Conservation (phyloP, 2,113 vertebrate species). For the Gallinago paraguaiae region DNA sequence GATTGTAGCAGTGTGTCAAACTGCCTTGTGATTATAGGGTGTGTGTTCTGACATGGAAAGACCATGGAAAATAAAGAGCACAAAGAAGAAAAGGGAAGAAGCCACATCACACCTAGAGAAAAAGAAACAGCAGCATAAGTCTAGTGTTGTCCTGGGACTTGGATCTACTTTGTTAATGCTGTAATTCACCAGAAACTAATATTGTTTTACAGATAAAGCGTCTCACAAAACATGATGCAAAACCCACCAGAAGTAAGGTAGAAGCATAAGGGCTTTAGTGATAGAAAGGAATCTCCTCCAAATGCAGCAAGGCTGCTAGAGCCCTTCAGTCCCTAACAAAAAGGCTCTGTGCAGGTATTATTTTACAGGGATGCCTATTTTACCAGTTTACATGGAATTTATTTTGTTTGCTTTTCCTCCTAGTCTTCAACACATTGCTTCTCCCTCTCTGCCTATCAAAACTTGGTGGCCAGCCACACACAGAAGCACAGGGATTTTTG, state of each 20-base stretch:
- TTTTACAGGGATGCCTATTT: not conserved
- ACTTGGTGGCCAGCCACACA: not conserved
- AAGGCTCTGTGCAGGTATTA: not conserved
- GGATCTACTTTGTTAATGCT: not conserved
- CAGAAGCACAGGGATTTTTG: not conserved
- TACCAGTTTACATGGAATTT: not conserved
- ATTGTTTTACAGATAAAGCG: no score
- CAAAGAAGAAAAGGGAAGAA: not conserved
- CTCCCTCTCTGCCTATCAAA: not conserved
- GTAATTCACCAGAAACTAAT: not conserved
- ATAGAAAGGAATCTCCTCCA: not conserved
- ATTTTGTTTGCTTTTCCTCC: not conserved
- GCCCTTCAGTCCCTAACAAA: not conserved
- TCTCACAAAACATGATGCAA: not conserved
- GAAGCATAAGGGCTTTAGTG: not conserved
- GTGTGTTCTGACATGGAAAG: not conserved
- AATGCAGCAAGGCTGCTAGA: not conserved
- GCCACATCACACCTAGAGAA: not conserved
- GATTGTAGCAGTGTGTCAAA: not conserved
- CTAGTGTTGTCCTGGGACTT: not conserved
- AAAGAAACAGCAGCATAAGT: not conserved
- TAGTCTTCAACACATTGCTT: not conserved
- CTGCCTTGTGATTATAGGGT: not conserved
- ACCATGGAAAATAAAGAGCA: not conserved
- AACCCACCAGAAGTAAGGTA: not conserved